Evolutionary conservation across 1,140 invertebrate species (phyloP).

Genomic region (Pseudomyrmex pallidus): DNA sequence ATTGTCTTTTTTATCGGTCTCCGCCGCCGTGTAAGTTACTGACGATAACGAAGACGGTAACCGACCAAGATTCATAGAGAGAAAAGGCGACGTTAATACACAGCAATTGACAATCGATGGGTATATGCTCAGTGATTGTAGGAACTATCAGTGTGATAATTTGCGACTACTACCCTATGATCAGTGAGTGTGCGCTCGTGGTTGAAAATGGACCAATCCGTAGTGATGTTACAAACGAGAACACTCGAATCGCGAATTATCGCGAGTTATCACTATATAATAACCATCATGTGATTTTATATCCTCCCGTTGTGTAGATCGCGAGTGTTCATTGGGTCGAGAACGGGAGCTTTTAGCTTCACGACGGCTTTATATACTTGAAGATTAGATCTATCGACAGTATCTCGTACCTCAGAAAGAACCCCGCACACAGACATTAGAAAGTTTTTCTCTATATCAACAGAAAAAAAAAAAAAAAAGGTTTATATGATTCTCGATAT

Average conservation of each 20-base stretch:
- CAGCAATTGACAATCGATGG: slow-evolving; percentile 22
- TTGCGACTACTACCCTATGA: slow-evolving; percentile 11
- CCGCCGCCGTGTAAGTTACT: not conserved
- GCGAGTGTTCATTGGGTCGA: not conserved
- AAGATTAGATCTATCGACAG: not conserved
- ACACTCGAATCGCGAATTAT: slow-evolving; percentile 28
- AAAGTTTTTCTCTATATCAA: not conserved
- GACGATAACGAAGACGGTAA: not conserved
- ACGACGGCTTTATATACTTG: not conserved
- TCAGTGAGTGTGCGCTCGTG: slow-evolving; percentile 23
- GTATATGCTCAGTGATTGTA: slow-evolving; percentile 23
- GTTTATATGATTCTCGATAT: too few relatives aligned
- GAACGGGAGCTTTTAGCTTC: not conserved
- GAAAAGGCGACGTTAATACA: not conserved
- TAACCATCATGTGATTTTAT: slow-evolving; percentile 16
- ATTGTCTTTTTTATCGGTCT: not conserved
- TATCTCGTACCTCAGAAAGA: not conserved
- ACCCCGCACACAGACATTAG: not conserved
- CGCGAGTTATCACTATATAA: slow-evolving; percentile 14
- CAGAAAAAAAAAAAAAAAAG: too few relatives aligned
- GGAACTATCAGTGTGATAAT: slow-evolving; percentile 42
- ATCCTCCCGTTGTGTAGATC: slow-evolving; percentile 9
- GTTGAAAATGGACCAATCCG: slow-evolving; percentile 13
- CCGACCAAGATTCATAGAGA: not conserved
- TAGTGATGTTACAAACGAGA: slow-evolving; percentile 17